Conservation (phyloP, 92 coral and sea anemone genomes). For the Paramuricea clavata region DNA sequence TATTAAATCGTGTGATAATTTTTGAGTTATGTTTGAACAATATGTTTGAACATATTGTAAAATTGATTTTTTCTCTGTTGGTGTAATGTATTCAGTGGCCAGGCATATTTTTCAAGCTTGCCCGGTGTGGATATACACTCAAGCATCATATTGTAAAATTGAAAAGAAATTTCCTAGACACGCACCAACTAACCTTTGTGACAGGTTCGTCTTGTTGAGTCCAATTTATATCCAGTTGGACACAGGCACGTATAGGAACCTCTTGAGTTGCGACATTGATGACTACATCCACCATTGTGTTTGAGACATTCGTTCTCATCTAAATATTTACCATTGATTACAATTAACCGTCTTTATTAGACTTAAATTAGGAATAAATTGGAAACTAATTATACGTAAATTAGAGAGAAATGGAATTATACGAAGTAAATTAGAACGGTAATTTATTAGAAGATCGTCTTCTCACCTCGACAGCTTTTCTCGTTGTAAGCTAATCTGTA, state of each 20-base stretch:
- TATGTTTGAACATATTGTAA: too few relatives aligned
- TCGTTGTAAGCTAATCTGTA: slow-evolving; percentile 84
- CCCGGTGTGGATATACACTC: too few relatives aligned
- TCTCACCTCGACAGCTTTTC: slow-evolving; percentile 85
- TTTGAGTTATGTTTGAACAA: too few relatives aligned
- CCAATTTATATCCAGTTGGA: slow-evolving; percentile 79
- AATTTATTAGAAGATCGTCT: background rate
- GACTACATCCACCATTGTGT: slow-evolving; percentile 90
- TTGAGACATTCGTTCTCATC: slow-evolving; percentile 82
- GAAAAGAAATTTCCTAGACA: background rate
- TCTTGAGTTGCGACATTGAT: slow-evolving; percentile 79
- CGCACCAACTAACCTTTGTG: slow-evolving; percentile 75
- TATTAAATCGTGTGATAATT: too few relatives aligned
- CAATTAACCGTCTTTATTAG: too few relatives aligned
- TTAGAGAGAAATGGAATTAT: background rate
- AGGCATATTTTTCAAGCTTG: too few relatives aligned
- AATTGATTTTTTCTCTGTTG: too few relatives aligned
- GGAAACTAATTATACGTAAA: background rate
- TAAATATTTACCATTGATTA: slow-evolving; percentile 48
- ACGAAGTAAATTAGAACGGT: background rate
- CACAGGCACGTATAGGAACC: slow-evolving; percentile 83
- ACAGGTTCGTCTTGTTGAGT: slow-evolving; percentile 75
- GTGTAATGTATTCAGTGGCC: too few relatives aligned
- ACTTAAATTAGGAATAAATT: background rate
- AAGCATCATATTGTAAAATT: too few relatives aligned